Evolutionary conservation across 30 jellyfish, hydroid and myxozoan genomes (phyloP).

Genomic region (Catostylus mosaicus): DNA sequence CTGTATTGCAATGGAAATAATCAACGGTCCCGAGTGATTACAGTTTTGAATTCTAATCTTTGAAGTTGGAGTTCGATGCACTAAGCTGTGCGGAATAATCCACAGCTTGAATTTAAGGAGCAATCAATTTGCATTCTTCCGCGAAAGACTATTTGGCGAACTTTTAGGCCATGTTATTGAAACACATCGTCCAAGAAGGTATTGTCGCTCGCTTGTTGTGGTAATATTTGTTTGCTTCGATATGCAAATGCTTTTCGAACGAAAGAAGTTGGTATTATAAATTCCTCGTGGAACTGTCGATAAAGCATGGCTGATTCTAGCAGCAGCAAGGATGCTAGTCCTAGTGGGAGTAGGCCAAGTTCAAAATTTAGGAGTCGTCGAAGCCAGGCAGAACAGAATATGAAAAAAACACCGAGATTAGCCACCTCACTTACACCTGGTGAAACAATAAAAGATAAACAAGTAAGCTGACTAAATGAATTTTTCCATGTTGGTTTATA

Average conservation of each 20-base stretch:
- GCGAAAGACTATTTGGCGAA: background rate
- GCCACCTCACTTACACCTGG: constrained; percentile 85
- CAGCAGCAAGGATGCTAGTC: constrained; percentile 25
- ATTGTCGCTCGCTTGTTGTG: background rate
- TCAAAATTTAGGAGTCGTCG: constrained; percentile 70
- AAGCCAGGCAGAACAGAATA: constrained; percentile 56
- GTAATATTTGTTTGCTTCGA: background rate
- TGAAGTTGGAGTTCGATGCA: background rate
- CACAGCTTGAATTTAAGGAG: background rate
- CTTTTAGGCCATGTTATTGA: background rate
- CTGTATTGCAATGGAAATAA: background rate
- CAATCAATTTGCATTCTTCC: background rate
- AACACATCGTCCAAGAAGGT: background rate
- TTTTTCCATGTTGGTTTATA: background rate
- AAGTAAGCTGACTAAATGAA: constrained; percentile 45
- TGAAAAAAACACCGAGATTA: constrained; percentile 64
- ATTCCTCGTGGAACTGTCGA: too few species aligned
- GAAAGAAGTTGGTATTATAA: background rate
- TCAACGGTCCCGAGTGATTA: background rate
- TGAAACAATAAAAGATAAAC: constrained; percentile 79
- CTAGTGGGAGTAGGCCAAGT: constrained; percentile 40
- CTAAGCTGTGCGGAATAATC: too few species aligned
- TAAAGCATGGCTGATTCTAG: constrained; percentile 60
- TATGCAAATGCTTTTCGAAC: background rate
- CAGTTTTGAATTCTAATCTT: background rate